These are phyloP conservation scores for Leptoteleia sp. DNA, from an alignment of 1,140 invertebrate genomes.

Conservation along the genomic window DNA sequence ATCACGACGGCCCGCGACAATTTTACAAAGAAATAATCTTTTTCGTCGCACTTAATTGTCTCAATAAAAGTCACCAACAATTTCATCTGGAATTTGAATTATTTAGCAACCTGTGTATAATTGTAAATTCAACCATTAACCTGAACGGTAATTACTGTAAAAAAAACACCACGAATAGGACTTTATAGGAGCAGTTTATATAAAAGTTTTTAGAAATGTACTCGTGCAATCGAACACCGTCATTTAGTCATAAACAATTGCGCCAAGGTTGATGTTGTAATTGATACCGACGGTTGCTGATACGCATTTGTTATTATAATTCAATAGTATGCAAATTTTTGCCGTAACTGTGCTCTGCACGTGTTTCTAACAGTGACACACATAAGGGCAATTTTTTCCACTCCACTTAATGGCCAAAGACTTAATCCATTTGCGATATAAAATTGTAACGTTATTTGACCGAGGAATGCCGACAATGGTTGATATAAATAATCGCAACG, in stretches of 20 bases:
- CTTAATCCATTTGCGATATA: slow-evolving; percentile 17
- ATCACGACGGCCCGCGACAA: too few species aligned
- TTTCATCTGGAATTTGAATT: slow-evolving; percentile 20
- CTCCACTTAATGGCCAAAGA: slow-evolving; percentile 16
- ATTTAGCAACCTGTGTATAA: slow-evolving; percentile 23
- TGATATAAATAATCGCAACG: slow-evolving; percentile 8
- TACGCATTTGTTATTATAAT: slow-evolving; percentile 60
- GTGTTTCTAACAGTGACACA: slow-evolving; percentile 58
- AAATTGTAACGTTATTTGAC: slow-evolving; percentile 7
- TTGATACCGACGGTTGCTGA: slow-evolving; percentile 37
- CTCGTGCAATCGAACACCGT: slow-evolving; percentile 27
- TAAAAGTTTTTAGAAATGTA: slow-evolving; percentile 36
- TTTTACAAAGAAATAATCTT: too few species aligned
- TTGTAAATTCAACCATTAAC: slow-evolving; percentile 45
- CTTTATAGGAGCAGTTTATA: slow-evolving; percentile 10
- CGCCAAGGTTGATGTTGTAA: slow-evolving; percentile 64
- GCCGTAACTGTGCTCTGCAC: slow-evolving; percentile 40
- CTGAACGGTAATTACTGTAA: slow-evolving; percentile 24
- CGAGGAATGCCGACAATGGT: slow-evolving; percentile 14
- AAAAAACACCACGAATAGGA: too few species aligned
- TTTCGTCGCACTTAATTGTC: slow-evolving; percentile 15
- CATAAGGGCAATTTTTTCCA: slow-evolving; percentile 26
- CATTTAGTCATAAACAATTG: slow-evolving; percentile 60
- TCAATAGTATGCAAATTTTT: slow-evolving; percentile 57
- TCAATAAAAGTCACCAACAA: slow-evolving; percentile 10